Percentiles rank a stretch among this genome's conserved stretches.
These are phyloP conservation scores for Aspiorhynchus laticeps DNA, from an alignment of 2,113 vertebrate genomes.

Conservation along the genomic window DNA sequence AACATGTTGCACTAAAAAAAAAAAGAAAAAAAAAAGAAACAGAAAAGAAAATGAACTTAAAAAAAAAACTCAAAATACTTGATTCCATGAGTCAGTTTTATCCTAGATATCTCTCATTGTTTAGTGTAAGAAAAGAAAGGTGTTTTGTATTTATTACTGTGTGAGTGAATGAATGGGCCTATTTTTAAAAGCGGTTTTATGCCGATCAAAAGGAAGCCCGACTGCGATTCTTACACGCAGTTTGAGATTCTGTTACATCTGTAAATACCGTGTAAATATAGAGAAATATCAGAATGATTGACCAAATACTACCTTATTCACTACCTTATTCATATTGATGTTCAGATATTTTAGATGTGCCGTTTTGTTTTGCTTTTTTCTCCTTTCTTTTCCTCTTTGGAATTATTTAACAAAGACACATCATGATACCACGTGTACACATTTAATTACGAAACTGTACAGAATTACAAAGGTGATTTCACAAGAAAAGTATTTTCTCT, in stretches of 20 bases:
- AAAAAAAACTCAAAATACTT: slow-evolving; percentile 93
- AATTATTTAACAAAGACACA: slow-evolving; percentile 86
- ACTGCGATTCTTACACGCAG: slow-evolving; percentile 94
- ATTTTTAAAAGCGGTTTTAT: slow-evolving; percentile 82
- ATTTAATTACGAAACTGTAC: slow-evolving; percentile 81
- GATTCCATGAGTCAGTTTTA: slow-evolving; percentile 99
- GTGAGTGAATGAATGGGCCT: slow-evolving; percentile 97
- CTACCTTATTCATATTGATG: slow-evolving; percentile 94
- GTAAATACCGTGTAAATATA: slow-evolving; percentile 98
- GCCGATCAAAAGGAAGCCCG: slow-evolving; percentile 83
- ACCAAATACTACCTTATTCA: slow-evolving; percentile 99
- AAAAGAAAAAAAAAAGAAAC: slow-evolving; percentile 40
- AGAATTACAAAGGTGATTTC: slow-evolving; percentile 82
- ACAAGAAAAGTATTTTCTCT: slow-evolving; percentile 81
- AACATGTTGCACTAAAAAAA: slow-evolving; percentile 99
- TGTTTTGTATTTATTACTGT: slow-evolving; percentile 99
- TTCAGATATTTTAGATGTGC: slow-evolving; percentile 83
- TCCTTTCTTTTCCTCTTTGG: slow-evolving; percentile 73
- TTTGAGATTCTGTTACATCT: slow-evolving; percentile 97
- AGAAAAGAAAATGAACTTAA: slow-evolving; percentile 37
- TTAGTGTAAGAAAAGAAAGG: slow-evolving; percentile 99
- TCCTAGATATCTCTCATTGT: slow-evolving; percentile 94
- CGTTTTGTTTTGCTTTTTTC: slow-evolving; percentile 65
- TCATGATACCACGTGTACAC: slow-evolving; percentile 85
- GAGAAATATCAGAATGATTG: slow-evolving; percentile 90